A percentile compares a stretch with the other conserved stretches of the same genome.
Conservation (phyloP, 92 coral and sea anemone genomes). For the Galaxea fascicularis region DNA sequence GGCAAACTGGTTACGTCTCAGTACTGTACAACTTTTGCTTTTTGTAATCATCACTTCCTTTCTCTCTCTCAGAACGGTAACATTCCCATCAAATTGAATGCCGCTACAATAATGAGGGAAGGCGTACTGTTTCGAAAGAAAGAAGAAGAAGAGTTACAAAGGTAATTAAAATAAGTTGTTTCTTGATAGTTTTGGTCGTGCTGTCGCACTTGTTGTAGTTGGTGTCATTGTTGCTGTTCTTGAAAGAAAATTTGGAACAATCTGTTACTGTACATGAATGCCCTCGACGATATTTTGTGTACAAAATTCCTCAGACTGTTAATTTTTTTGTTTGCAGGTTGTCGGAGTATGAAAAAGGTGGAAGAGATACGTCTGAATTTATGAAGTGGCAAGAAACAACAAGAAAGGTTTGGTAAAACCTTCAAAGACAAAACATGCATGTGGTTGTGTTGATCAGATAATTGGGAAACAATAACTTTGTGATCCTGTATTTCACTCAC, state of each 20-base stretch:
- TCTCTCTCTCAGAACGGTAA: conserved; percentile 68
- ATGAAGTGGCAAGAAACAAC: conserved; percentile 91
- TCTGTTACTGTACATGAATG: too few species aligned
- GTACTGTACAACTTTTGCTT: too few species aligned
- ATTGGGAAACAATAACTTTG: too few species aligned
- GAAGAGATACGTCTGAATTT: conserved; percentile 94
- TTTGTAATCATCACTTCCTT: neutral
- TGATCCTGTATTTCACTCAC: too few species aligned
- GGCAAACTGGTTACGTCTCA: too few species aligned
- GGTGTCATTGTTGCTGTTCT: neutral
- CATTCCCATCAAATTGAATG: conserved; percentile 92
- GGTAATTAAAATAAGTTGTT: conserved; percentile 62
- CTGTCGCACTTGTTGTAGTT: too few species aligned
- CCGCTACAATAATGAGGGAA: conserved; percentile 97
- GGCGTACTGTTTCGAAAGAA: conserved; percentile 93
- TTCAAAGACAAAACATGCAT: too few species aligned
- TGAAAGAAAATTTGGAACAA: too few species aligned
- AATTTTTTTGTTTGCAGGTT: conserved; percentile 53
- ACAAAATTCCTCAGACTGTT: neutral
- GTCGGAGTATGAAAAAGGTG: conserved; percentile 93
- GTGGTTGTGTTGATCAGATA: too few species aligned
- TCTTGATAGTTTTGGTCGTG: neutral
- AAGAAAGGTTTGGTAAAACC: conserved; percentile 66
- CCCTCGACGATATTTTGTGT: neutral
- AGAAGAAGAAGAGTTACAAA: conserved; percentile 88